These are phyloP conservation scores for Cephus sareptanus DNA, from an alignment of 2,888 invertebrate genomes.

Conservation along the genomic window DNA sequence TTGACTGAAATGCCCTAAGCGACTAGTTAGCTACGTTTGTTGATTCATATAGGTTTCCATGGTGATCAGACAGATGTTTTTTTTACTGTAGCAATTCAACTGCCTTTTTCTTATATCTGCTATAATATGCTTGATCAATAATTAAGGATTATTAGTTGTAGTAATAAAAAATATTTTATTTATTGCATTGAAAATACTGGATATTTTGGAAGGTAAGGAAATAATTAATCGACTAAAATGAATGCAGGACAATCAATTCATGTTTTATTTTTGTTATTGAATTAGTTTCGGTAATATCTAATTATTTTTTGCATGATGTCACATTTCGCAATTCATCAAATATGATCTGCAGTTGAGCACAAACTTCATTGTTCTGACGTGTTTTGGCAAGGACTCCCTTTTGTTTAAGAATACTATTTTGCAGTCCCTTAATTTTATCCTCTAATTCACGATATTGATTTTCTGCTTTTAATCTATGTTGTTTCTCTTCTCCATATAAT, in stretches of 20 bases:
- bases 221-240: not conserved
- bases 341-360: constrained; percentile 27
- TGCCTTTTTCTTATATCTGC: not conserved
- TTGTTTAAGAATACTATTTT: constrained; percentile 24
- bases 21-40: not conserved
- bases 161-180: not conserved
- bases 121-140: not conserved
- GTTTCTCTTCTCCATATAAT: constrained; percentile 28
- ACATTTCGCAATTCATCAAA: constrained; percentile 26
- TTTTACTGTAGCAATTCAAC: not conserved
- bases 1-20: not conserved
- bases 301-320: not conserved
- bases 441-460: constrained; percentile 28
- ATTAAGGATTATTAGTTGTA: not conserved
- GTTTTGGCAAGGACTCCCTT: constrained; percentile 21
- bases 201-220: not conserved
- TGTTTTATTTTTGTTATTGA: not conserved
- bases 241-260: not conserved
- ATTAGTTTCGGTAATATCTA: not conserved
- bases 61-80: not conserved
- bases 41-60: constrained; percentile 2
- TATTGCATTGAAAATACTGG: not conserved
- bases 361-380: constrained; percentile 26
- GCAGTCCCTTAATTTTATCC: constrained; percentile 30
- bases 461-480: constrained; percentile 33